phyloP scores from a whole-genome alignment of 2,113 vertebrate species.

The Cheilinus undulatus region DNA sequence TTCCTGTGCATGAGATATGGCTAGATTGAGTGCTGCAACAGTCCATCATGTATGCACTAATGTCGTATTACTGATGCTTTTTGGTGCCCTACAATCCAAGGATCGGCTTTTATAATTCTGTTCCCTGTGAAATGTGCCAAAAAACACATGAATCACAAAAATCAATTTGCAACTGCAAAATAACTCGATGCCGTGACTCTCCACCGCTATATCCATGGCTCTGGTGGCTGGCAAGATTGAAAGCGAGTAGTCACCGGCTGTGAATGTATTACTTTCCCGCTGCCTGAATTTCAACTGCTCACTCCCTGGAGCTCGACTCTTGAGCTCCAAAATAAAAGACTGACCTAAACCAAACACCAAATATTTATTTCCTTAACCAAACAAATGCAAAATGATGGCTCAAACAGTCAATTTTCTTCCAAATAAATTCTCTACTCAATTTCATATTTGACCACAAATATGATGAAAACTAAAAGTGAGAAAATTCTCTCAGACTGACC shows the following conservation, averaged over 20 bases:
- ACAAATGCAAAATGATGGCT: not conserved
- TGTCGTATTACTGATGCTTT: constrained; percentile 42
- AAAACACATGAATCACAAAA: constrained; percentile 53
- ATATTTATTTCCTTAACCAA: constrained; percentile 27
- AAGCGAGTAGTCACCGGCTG: constrained; percentile 44
- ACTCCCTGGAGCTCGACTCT: constrained; percentile 44
- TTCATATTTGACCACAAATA: constrained; percentile 27
- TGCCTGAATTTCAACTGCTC: constrained; percentile 37
- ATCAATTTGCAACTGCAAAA: constrained; percentile 57
- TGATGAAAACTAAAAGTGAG: constrained; percentile 14
- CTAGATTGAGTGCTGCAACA: constrained; percentile 6
- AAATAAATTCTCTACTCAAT: constrained; percentile 27
- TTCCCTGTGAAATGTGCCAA: constrained; percentile 42
- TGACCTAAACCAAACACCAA: constrained; percentile 27
- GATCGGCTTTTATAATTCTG: constrained; percentile 47
- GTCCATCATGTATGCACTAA: constrained; percentile 31
- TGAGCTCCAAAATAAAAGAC: constrained; percentile 50
- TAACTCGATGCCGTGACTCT: constrained; percentile 26
- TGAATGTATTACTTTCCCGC: constrained; percentile 59
- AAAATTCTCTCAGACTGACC: constrained; percentile 44
- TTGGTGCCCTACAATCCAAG: constrained; percentile 30
- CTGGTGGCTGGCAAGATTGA: constrained; percentile 46
- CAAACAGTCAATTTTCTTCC: constrained; percentile 16
- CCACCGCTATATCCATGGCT: constrained; percentile 35
- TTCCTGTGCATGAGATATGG: constrained; percentile 38